Base-by-base conservation (phyloP, 2,888 invertebrate genomes). In the Anthophora plumipes region DNA sequence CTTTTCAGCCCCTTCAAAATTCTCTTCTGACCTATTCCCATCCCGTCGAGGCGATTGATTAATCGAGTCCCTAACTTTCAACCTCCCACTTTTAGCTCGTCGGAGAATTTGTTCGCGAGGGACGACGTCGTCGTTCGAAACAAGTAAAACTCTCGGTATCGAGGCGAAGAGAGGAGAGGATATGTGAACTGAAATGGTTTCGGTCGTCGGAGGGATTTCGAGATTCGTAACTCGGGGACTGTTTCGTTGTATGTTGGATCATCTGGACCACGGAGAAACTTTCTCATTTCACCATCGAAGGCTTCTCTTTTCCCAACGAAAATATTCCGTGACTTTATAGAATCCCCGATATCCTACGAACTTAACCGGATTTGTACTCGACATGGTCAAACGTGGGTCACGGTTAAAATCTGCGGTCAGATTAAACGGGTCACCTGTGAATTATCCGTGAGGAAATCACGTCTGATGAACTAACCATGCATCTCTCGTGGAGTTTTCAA, bases 311-410 rank as follows among this genome's bases (percentile, higher is more conserved):
- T 22, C 22, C 4, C 41, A 4, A 31, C 37, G 61, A 85, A n/a
- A 86, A 73, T 77, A 75, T 81, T 76, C 68, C 31, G 64, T 73
- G 60, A 84, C 80, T 84, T 78, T 55, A 46, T 61, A 31, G 52
- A 80, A 81, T 60, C 67, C 25, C 17, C 39, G 25, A 50, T n/a
- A 54, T 25, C 57, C 41, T 25, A 20, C 64, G 41, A 86, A 85
- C 68, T 83, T 83, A 63, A 22, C 17, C 39, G 68, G 73, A 80
- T 76, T 85, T 83, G 71, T 73, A 73, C 52, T 76, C 60, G 55
- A 67, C 55, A 22, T 14, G 43, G 41, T 17, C 39, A 43, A 31
- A 60, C 43, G 41, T 57, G 25, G n/a, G 22, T 37, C 43, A 31
- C 57, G 57, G 48, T 79, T 70, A 67, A 77, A 74, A 69, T 46